Evolutionary conservation across 2,797 vertebrate genomes (phyloP).

Genomic region (Atherinosoma microstoma): DNA sequence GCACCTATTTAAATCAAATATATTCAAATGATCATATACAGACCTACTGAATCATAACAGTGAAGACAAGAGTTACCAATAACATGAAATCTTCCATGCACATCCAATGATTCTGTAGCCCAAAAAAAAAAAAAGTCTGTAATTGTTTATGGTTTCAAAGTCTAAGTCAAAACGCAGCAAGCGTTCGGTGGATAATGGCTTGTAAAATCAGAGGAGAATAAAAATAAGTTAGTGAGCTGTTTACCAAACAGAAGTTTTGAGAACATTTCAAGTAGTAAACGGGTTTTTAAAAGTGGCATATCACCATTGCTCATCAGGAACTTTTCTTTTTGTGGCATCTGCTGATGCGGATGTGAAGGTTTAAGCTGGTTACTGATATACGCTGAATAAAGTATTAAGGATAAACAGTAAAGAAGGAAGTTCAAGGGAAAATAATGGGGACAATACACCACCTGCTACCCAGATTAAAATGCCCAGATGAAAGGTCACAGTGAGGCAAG

Average conservation of each 20-base stretch:
- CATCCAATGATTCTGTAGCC: neutral
- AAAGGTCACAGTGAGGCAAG: constrained; percentile 61
- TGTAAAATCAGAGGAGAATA: neutral
- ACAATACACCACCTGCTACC: constrained; percentile 54
- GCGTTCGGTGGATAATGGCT: neutral
- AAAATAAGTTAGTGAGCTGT: neutral
- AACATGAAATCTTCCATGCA: neutral
- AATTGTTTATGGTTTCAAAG: neutral
- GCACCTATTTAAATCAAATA: neutral
- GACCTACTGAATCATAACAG: neutral
- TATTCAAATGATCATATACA: neutral
- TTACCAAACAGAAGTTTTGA: constrained; percentile 7
- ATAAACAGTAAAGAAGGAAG: constrained; percentile 29
- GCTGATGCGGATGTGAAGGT: neutral
- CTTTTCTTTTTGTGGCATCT: neutral
- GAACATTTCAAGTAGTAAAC: constrained; percentile 8
- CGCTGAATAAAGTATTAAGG: constrained; percentile 11
- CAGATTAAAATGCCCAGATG: constrained; percentile 59
- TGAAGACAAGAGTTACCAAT: neutral
- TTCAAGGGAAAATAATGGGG: constrained; percentile 47
- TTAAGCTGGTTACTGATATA: constrained; percentile 43
- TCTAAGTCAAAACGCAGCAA: neutral
- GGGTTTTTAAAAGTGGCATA: neutral
- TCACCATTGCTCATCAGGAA: neutral
- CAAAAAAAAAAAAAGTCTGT: neutral